A percentile compares a stretch with the other conserved stretches of the same genome.
These are phyloP conservation scores for Penaeus indicus DNA, from an alignment of 1,140 invertebrate species.

Conservation along the genomic window DNA sequence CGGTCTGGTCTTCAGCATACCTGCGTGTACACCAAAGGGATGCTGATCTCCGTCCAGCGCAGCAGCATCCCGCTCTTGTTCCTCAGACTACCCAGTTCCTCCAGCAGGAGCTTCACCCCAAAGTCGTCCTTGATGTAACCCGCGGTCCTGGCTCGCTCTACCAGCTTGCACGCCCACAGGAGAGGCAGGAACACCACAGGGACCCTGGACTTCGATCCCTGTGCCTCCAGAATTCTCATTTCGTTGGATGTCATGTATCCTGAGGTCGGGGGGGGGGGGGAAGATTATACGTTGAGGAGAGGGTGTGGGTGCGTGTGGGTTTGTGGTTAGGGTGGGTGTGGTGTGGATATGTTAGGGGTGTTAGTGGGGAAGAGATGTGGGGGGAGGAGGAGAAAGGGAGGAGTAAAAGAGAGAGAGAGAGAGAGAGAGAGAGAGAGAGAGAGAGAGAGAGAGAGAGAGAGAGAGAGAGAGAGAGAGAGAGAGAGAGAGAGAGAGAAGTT, in stretches of 20 bases:
- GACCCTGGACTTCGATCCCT: constrained; percentile 21
- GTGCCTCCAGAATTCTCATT: constrained; percentile 17
- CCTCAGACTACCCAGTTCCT: constrained; percentile 15
- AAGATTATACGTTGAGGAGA: neutral
- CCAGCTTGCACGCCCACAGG: constrained; percentile 64
- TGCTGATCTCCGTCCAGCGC: constrained; percentile 51
- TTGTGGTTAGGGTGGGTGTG: too few species aligned
- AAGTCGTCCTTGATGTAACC: constrained; percentile 53
- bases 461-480: neutral
- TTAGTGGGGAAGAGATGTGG: neutral
- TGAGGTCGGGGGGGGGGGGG: neutral
- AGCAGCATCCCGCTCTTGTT: constrained; percentile 39
- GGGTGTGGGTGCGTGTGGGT: neutral
- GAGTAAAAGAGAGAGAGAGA: neutral
- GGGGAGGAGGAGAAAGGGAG: neutral
- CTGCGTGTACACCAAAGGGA: constrained; percentile 54
- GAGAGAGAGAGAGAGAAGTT: neutral
- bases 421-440: constrained; percentile 32
- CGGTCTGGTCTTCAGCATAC: constrained; percentile 39
- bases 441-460: neutral
- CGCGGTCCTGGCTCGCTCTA: constrained; percentile 57
- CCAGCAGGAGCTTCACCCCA: constrained; percentile 14
- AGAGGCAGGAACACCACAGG: constrained; percentile 46
- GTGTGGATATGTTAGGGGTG: neutral
- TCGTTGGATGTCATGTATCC: constrained; percentile 42